Evolutionary conservation across 30 jellyfish, hydroid and myxozoan genomes (phyloP), one percentile per base, ranked within the genome.

Genomic region (Nemopilema nomurai): DNA sequence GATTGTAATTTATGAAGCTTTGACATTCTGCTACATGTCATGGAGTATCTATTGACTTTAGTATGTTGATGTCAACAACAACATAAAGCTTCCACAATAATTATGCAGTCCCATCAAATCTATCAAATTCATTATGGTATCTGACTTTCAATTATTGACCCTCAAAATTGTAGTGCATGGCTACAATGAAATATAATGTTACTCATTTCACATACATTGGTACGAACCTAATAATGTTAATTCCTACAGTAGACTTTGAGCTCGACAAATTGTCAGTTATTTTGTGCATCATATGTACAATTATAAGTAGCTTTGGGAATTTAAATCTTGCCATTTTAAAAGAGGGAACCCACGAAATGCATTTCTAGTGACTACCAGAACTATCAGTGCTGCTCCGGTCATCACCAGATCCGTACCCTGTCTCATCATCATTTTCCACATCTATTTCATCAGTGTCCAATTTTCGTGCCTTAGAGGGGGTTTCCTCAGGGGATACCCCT

Each of bases 331-430:
- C 57, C 57, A 41, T 41, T 41, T 41, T 3, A 41, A 41, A 41
- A 41, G 57, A 41, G 57, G 57, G 6, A 3, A 41, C 57, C 57
- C 57, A 41, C 9, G 57, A 41, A 6, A 41, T n/a, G 13, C 57
- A 57, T 19, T 51, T 70, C 91, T 83, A 83, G 28, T 83, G 91
- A 71, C 97, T 77, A 25, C 97, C 90, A 19, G 92, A 78, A 79
- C 97, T 80, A 24, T 87, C 90, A 0, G 95, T 79, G 76, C 97
- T 89, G 91, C 89, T 79, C 28, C 96, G 76, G 91, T 93, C 98
- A 67, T 93, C 98, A 51, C 92, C 91, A 27, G 97, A 89, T 25
- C 97, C 98, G 67, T 93, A 93, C 26, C 98, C 98, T 26, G 97
- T 92, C 52, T 92, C 98, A 77, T 92, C 98, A 86, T 92, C 98